Evolutionary conservation across 2,888 invertebrate species (phyloP).

Genomic region (Ceriagrion tenellum): DNA sequence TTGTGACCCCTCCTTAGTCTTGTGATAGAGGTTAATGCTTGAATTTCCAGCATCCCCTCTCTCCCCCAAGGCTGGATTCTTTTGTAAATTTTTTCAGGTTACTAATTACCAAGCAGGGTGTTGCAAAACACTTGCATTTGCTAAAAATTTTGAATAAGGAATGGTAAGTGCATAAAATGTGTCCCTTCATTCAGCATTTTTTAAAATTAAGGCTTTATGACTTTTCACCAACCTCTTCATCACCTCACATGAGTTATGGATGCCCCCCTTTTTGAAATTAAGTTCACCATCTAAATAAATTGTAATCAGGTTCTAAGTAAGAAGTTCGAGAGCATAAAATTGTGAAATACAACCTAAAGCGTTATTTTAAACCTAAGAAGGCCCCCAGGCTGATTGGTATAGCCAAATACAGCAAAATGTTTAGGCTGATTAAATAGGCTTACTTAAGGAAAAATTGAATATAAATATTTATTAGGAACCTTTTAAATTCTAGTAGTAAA

Average conservation of each 20-base stretch:
- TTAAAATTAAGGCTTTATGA: not conserved
- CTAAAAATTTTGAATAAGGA: not conserved
- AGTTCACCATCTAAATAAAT: not conserved
- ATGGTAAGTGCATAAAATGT: not conserved
- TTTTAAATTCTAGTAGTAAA: not conserved
- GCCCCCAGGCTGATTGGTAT: not conserved
- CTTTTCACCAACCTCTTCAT: not conserved
- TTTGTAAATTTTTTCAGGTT: not conserved
- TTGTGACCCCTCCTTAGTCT: not conserved
- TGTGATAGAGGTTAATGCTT: not conserved
- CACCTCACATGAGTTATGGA: not conserved
- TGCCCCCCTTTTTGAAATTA: conserved; percentile 1
- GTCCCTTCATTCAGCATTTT: not conserved
- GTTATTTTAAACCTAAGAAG: not conserved
- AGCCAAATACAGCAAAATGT: not conserved
- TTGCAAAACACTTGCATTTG: not conserved
- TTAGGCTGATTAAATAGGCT: not conserved
- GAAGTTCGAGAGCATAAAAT: not conserved
- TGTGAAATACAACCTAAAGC: not conserved
- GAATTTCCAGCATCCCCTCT: not conserved
- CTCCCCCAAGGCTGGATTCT: not conserved
- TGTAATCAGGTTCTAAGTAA: conserved; percentile 1
- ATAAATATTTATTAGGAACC: not conserved
- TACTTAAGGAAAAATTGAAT: not conserved
- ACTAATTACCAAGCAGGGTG: not conserved